Conservation (phyloP, 2,797 vertebrate genomes). For the Coregonus sp. region DNA sequence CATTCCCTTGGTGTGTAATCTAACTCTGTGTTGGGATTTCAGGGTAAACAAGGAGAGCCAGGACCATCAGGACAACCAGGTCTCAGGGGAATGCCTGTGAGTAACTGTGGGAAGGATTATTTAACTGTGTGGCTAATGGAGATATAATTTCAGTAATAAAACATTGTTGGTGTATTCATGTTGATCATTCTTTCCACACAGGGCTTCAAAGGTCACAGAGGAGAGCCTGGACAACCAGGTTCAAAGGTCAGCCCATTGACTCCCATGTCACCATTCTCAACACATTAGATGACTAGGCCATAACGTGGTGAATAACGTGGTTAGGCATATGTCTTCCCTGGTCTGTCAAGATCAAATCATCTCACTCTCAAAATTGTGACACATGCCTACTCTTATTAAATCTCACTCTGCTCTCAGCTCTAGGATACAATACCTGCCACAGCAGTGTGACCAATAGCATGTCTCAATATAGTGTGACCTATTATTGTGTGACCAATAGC, state of each 20-base stretch:
- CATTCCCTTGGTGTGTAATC: background rate
- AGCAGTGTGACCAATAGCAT: constrained; percentile 2
- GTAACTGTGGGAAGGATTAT: constrained; percentile 46
- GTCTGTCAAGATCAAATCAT: constrained; percentile 19
- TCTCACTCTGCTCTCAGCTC: constrained; percentile 20
- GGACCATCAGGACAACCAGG: constrained; percentile 86
- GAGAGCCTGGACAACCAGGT: constrained; percentile 85
- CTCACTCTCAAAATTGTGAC: background rate
- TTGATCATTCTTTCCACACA: constrained; percentile 49
- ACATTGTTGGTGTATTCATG: background rate
- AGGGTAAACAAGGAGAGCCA: constrained; percentile 91
- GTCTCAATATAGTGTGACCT: too few relatives aligned
- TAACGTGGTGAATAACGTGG: background rate
- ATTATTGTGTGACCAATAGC: constrained; percentile 12
- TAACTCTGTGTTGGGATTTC: constrained; percentile 30
- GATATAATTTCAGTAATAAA: background rate
- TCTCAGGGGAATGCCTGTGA: constrained; percentile 86
- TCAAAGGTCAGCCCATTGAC: constrained; percentile 76
- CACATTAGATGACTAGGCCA: background rate
- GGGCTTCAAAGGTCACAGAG: constrained; percentile 96
- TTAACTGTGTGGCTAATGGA: background rate
- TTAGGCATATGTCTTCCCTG: background rate
- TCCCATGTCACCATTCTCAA: too few relatives aligned
- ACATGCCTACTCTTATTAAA: constrained; percentile 14
- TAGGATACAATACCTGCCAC: constrained; percentile 23